Evolutionary conservation across 1,140 invertebrate genomes (phyloP), one percentile per base, ranked within the genome.

Genomic region (Solen grandis): DNA sequence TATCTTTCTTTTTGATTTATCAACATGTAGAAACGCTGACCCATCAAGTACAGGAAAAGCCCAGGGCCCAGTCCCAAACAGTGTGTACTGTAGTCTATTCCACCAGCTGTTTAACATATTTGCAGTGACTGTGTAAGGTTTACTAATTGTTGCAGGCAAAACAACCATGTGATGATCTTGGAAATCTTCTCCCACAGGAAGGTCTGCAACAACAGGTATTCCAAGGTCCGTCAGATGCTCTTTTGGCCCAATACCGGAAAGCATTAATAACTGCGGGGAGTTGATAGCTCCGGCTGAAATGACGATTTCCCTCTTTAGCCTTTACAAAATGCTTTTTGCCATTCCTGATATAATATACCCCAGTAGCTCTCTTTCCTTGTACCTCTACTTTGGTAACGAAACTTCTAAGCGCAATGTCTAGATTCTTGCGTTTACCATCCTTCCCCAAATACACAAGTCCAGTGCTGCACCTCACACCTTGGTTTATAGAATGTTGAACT

Each of bases 111-210:
- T 50, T 4, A 82, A 38, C 27, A 69, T 75, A 13, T 78, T 35
- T 27, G 22, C 13, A 10, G 81, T 69, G 25, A 78, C 57, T 33
- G 68, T 81, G 0, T 52, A 36, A 25, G 76, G 72, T 13, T 73
- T 27, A 54, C 85, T 85, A 13, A 85, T 81, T 0, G 69, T 55
- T 13, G 83, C 59, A 10, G 50, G 60, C 0, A 85, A 31, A 2
- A 70, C 54, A 25, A 83, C 41, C 76, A 81, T 76, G 50, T 74
- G 33, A 52, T 96, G 96, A 86, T 96, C 96, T 82, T 95, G 96
- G 0, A 98, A 92, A 91, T 98, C 98, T 74, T 96, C 93, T 0
- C 97, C 97, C 5, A 98, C 97, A 0, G 96, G 95, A 27, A 95
- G 92, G 92, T 97, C 94, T 5, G 74, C 79, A 41, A 82, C 63